Evolutionary conservation across 2,888 invertebrate species (phyloP), one percentile per base, ranked within the genome.

Genomic region (Cactoblastis cactorum): DNA sequence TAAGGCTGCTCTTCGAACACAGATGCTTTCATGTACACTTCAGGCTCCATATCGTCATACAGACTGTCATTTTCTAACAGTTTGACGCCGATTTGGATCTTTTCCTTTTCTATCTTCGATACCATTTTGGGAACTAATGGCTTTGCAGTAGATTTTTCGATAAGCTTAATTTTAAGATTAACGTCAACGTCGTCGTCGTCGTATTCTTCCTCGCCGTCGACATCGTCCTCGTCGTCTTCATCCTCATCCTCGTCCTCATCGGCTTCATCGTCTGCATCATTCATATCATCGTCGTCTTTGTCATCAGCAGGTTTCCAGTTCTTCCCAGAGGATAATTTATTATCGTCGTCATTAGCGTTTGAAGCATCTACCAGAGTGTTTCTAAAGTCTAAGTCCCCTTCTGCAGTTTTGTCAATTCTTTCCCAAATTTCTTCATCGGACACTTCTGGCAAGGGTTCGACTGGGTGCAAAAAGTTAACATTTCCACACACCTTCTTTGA

Each of bases 391-490:
- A 80, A 85, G 70, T 82, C 83, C 48, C 79, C 83, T 32, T 71
- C 81, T 3, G 65, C 67, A 45, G 85, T 85, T 54, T 80, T 76
- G 56, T 88, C 82, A 46, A 87, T 83, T 55, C 82, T 82, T 58
- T 87, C 85, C 85, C 88, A 88, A 53, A 89, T 88, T 65, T 89
- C 89, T 59, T 89, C 87, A 55, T 88, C 85, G 0, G 83, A 83
- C 0, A 83, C 79, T 0, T 79, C 56, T 0, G 79, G 74, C 43
- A 83, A 55, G 6, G 80, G 80, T 53, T 83, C 77, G 3, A 85
- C 80, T 1, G 81, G 69, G 55, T 84, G 86, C 9, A 78, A 63
- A 19, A 77, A 41, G 34, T 32, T 54, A 5, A 76, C 70, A 41
- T 72, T 65, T 15, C 83, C 86, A 58, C 90, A 90, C 39, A 78